Evolutionary conservation across 2,113 vertebrate species (phyloP), one percentile per base, ranked within the genome.

Genomic region (Cyphomyrus discorhynchus): DNA sequence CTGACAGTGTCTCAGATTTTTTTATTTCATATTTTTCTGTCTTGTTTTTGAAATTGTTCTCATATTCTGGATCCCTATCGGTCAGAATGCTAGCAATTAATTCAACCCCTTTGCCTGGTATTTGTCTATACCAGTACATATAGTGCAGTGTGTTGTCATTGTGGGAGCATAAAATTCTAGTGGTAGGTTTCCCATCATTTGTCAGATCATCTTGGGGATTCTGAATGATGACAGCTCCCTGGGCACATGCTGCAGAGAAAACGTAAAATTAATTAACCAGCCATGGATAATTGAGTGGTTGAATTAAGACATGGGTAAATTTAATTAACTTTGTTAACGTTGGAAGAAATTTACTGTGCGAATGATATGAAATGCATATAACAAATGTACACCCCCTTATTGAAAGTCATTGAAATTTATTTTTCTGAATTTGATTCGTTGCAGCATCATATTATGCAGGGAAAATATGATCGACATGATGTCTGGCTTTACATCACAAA

Each of bases 71-170:
- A 9, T n/a, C 24, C 24, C 8, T 46, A 47, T 24, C 8, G 46
- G 46, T 85, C 19, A 85, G 42, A 50, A 85, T 47, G 2, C 19
- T 85, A 35, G 46, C 83, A n/a, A 85, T 85, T 49, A 85, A 49
- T 46, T 85, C 46, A 85, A 85, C 50, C 39, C 46, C 83, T 85
- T 85, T 85, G 7, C 83, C 83, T 47, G 83, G 83, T 47, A 50
- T 1, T 47, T 85, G 46, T 46, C 46, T 46, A 39, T 85, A 85
- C 83, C 46, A 85, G 45, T 50, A 85, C 42, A 85, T 46, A 50
- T 85, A 85, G 1, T 49, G 83, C 42, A 85, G 13, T 6, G 15
- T 27, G 83, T 1, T 47, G 24, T 85, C 83, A n/a, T 2, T 47
- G 46, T 85, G 46, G 45, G 42, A 85, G 46, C 83, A 85, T 42